These are phyloP conservation scores for Cordilura impudica DNA, from an alignment of 2,888 invertebrate species.

Conservation along the genomic window DNA sequence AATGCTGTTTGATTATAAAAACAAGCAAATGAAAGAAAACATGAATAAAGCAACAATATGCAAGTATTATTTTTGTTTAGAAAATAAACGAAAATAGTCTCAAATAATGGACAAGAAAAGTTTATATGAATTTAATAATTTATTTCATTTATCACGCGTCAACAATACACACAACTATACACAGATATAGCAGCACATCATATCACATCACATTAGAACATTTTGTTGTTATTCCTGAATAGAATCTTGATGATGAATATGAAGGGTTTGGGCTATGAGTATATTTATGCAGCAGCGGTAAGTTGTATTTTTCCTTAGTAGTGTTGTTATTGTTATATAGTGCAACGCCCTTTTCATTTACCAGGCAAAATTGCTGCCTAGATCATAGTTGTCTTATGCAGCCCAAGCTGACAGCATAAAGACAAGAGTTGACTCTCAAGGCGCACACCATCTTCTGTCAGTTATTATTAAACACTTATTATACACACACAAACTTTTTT, in stretches of 20 bases:
- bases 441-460: constrained; percentile 40
- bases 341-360: constrained; percentile 22
- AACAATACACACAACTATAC: constrained; percentile 38
- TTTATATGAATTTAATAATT: constrained; percentile 62
- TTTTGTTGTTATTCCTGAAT: neutral
- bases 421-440: constrained; percentile 37
- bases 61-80: neutral
- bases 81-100: neutral
- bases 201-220: constrained; percentile 1
- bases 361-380: constrained; percentile 11
- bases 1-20: constrained; percentile 27
- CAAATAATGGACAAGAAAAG: constrained; percentile 35
- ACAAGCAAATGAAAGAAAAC: too few relatives aligned
- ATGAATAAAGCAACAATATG: neutral
- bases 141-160: constrained; percentile 64
- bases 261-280: neutral
- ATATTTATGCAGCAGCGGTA: neutral
- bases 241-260: neutral
- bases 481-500: neutral
- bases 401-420: constrained; percentile 33
- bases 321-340: neutral
- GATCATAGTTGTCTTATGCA: constrained; percentile 34
- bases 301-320: neutral
- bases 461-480: constrained; percentile 29
- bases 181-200: too few relatives aligned